These are phyloP conservation scores for Galerucella calmariensis DNA, from an alignment of 2,888 invertebrate genomes.

Conservation along the genomic window DNA sequence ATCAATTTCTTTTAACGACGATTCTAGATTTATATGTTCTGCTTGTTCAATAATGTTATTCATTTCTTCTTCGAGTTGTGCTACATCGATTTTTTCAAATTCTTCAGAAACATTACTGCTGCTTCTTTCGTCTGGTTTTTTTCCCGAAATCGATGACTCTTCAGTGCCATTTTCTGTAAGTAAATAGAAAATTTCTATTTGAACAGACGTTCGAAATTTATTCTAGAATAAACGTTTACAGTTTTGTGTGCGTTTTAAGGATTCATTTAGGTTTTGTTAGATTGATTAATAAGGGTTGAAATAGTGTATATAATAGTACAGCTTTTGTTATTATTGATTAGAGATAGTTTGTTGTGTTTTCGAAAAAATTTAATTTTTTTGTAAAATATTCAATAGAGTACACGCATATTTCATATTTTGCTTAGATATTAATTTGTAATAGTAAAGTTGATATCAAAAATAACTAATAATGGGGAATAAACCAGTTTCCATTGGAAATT, in stretches of 20 bases:
- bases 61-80: slow-evolving; percentile 46
- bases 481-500: too few relatives aligned
- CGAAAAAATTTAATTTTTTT: not conserved
- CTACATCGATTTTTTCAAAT: slow-evolving; percentile 52
- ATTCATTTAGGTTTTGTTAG: slow-evolving; percentile 25
- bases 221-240: slow-evolving; percentile 57
- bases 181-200: slow-evolving; percentile 42
- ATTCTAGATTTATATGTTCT: slow-evolving; percentile 2
- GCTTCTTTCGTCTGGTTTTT: slow-evolving; percentile 48
- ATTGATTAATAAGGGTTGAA: slow-evolving; percentile 30
- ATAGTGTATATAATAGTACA: slow-evolving; percentile 7
- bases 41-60: slow-evolving; percentile 65
- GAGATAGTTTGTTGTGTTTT: slow-evolving; percentile 5
- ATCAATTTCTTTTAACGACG: not conserved
- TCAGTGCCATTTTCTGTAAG: slow-evolving; percentile 57
- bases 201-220: slow-evolving; percentile 39
- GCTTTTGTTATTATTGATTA: not conserved
- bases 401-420: too few relatives aligned
- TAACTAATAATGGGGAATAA: too few relatives aligned
- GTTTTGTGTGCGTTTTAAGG: slow-evolving; percentile 28
- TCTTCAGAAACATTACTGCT: slow-evolving; percentile 51
- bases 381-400: too few relatives aligned
- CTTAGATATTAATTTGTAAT: too few relatives aligned
- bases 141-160: slow-evolving; percentile 50
- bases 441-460: too few relatives aligned